Conservation (phyloP, 2,797 vertebrate genomes). For the Lepilemur septentrionalis region DNA sequence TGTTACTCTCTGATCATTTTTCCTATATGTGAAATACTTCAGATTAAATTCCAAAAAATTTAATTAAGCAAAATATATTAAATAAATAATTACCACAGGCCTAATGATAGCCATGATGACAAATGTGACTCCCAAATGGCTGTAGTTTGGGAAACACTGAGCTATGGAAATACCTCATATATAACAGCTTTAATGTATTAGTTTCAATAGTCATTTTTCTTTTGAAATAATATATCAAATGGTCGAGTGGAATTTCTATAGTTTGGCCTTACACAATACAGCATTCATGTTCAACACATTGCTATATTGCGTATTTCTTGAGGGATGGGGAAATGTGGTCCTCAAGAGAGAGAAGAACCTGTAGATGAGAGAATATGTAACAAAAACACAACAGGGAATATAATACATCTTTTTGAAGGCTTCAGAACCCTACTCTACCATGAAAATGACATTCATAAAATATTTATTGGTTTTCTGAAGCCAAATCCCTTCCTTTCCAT, state of each 20-base stretch:
- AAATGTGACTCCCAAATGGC: neutral
- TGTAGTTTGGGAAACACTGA: neutral
- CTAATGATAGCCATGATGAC: neutral
- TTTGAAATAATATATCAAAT: neutral
- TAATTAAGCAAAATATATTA: neutral
- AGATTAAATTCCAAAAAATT: neutral
- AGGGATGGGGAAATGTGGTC: neutral
- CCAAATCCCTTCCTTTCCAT: neutral
- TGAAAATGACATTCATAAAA: neutral
- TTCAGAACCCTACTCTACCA: neutral
- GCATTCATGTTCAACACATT: neutral
- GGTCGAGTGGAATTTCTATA: neutral
- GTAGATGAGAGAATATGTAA: neutral
- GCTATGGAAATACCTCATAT: neutral
- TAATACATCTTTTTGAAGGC: neutral
- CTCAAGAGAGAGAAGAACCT: neutral
- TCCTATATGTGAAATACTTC: neutral
- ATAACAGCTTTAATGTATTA: neutral
- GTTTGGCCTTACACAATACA: neutral
- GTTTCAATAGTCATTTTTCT: neutral
- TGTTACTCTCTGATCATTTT: neutral
- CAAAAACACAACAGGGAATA: neutral
- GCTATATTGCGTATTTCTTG: neutral
- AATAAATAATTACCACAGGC: neutral
- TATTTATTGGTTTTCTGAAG: neutral